Evolutionary conservation across 1,140 invertebrate genomes (phyloP), one percentile per base, ranked within the genome.

Genomic region (Neoseiulus cucumeris): DNA sequence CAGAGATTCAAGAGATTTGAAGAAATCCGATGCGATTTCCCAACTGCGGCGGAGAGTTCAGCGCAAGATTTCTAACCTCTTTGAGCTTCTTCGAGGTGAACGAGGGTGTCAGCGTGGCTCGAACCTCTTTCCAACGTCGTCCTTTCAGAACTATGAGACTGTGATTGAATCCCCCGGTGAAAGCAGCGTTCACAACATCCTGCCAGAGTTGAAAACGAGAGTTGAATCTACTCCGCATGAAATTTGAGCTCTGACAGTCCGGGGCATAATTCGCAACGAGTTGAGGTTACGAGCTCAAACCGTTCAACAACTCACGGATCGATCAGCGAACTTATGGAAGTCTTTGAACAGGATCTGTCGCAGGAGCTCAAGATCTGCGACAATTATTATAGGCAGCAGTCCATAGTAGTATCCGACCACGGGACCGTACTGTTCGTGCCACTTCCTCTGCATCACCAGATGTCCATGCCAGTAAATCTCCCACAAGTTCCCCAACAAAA

Each of bases 261-360:
- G n/a, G n/a, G n/a, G n/a, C n/a, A n/a, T n/a, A n/a, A n/a, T n/a
- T n/a, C n/a, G n/a, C n/a, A n/a, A n/a, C n/a, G n/a, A n/a, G n/a
- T n/a, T n/a, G n/a, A n/a, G n/a, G n/a, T n/a, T n/a, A n/a, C n/a
- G n/a, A n/a, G n/a, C n/a, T n/a, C n/a, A n/a, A n/a, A n/a, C n/a
- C n/a, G n/a, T n/a, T n/a, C n/a, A n/a, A n/a, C n/a, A 12, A 59
- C 51, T 20, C 51, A 59, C 69, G 68, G 4, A 68, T 66, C 17
- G 51, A 59, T 59, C 51, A 29, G 51, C 4, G 51, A 59, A 59
- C 5, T 59, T 33, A 4, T 29, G 25, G 51, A 59, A 59, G 51
- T 59, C 51, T 33, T 25, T 59, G 33, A 59, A 17, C 17, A 29
- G 25, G 4, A 59, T 59, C 22, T 59, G 51, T 59, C 9, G 14